A percentile compares a stretch with the other conserved stretches of the same genome.
These are phyloP conservation scores for Falco biarmicus DNA, from an alignment of 2,797 vertebrate genomes.

Conservation along the genomic window DNA sequence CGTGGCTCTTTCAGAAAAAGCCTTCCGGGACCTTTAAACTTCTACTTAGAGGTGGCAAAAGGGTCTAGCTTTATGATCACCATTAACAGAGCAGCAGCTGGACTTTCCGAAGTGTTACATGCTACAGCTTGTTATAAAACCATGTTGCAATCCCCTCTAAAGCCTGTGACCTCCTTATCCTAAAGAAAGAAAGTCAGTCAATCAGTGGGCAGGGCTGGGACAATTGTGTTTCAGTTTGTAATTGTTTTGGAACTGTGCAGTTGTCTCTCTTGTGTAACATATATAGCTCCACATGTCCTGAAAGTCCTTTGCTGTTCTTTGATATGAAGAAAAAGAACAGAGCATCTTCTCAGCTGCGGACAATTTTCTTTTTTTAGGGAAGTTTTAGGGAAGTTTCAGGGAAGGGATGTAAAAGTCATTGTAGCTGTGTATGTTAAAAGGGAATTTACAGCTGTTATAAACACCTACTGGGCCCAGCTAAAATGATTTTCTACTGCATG, in stretches of 20 bases:
- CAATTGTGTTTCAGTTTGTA: background rate
- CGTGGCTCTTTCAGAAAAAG: background rate
- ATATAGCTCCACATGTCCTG: background rate
- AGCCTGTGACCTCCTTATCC: background rate
- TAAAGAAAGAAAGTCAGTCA: background rate
- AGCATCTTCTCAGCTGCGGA: background rate
- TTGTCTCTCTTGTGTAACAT: background rate
- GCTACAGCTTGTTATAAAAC: background rate
- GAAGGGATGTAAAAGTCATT: background rate
- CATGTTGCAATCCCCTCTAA: background rate
- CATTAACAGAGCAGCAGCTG: background rate
- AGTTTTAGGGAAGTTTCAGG: background rate
- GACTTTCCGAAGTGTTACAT: background rate
- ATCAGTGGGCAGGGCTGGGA: background rate
- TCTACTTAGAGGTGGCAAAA: background rate
- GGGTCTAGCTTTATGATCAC: background rate
- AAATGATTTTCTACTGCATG: background rate
- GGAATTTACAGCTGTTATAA: conserved; percentile 6
- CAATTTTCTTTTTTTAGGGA: background rate
- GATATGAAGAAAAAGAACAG: background rate
- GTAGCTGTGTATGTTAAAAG: background rate
- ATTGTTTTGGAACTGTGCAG: background rate
- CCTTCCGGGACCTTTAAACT: background rate
- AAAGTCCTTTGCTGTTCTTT: background rate
- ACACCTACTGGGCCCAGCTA: background rate